Evolutionary conservation across 2,797 vertebrate genomes (phyloP).

Genomic region (Coregonus ussuriensis): DNA sequence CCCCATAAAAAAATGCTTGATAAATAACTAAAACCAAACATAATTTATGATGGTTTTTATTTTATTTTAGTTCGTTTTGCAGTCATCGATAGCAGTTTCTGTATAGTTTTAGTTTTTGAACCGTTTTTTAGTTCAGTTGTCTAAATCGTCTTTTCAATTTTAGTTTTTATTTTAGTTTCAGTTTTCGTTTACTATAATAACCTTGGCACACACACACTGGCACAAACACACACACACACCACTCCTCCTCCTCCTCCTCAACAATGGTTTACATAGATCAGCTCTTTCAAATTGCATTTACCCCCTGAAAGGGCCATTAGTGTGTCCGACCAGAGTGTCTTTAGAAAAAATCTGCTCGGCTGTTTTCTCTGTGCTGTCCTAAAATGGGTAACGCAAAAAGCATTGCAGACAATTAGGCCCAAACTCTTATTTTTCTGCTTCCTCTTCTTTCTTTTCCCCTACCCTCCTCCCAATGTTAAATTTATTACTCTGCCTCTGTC

Average conservation of each 20-base stretch:
- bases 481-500: constrained; percentile 66
- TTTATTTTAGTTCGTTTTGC: too few relatives aligned
- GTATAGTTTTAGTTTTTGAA: too few relatives aligned
- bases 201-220: neutral
- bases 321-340: constrained; percentile 83
- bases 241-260: constrained; percentile 67
- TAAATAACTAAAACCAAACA: too few relatives aligned
- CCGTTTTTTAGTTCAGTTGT: too few relatives aligned
- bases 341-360: constrained; percentile 82
- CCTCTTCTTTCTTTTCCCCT: neutral
- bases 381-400: constrained; percentile 83
- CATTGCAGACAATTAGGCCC: constrained; percentile 90
- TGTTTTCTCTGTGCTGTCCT: constrained; percentile 65
- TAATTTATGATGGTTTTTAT: too few relatives aligned
- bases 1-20: too few relatives aligned
- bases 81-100: too few relatives aligned
- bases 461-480: constrained; percentile 65
- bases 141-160: too few relatives aligned
- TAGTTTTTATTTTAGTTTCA: too few relatives aligned
- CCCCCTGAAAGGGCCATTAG: constrained; percentile 94
- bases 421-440: constrained; percentile 76
- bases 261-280: constrained; percentile 92
- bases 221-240: neutral
- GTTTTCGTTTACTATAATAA: too few relatives aligned
- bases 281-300: constrained; percentile 95